Percentiles rank a stretch among this genome's conserved stretches.
phyloP scores from a whole-genome alignment of 2,797 vertebrate species.

The Pangasius larnaudii region DNA sequence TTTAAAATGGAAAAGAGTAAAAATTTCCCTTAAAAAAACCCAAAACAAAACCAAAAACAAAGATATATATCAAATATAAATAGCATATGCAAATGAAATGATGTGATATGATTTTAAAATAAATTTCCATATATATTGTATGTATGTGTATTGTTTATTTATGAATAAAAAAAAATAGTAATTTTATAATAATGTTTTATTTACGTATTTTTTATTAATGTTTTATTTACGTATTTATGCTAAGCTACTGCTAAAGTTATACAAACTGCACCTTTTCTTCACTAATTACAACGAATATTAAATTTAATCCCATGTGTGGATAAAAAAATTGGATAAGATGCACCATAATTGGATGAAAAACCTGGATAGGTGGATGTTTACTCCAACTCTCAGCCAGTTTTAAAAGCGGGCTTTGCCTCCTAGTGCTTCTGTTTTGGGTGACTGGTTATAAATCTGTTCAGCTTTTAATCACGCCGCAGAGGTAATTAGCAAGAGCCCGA shows the following conservation, averaged over 20 bases:
- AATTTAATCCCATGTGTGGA: not conserved
- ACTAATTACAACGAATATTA: not conserved
- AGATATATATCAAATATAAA: too few relatives aligned
- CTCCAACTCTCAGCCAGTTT: not conserved
- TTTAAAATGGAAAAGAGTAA: too few relatives aligned
- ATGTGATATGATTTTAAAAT: too few relatives aligned
- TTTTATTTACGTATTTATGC: not conserved
- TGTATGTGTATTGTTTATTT: not conserved
- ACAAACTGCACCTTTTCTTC: not conserved
- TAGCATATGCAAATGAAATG: not conserved
- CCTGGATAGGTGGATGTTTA: not conserved
- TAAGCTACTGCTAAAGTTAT: not conserved
- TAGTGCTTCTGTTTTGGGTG: conserved; percentile 6
- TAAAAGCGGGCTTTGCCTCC: not conserved
- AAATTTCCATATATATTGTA: too few relatives aligned
- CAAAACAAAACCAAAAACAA: too few relatives aligned
- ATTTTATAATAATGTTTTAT: not conserved
- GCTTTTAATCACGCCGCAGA: conserved; percentile 9
- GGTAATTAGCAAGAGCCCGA: conserved; percentile 24
- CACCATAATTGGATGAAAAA: not conserved
- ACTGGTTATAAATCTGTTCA: conserved; percentile 21
- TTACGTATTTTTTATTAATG: too few relatives aligned
- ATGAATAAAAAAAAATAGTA: not conserved
- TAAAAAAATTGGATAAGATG: not conserved
- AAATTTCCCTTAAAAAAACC: too few relatives aligned